Evolutionary conservation across 92 coral and sea anemone species (phyloP), one percentile per base, ranked within the genome.

Genomic region (Epizoanthus stellaris): DNA sequence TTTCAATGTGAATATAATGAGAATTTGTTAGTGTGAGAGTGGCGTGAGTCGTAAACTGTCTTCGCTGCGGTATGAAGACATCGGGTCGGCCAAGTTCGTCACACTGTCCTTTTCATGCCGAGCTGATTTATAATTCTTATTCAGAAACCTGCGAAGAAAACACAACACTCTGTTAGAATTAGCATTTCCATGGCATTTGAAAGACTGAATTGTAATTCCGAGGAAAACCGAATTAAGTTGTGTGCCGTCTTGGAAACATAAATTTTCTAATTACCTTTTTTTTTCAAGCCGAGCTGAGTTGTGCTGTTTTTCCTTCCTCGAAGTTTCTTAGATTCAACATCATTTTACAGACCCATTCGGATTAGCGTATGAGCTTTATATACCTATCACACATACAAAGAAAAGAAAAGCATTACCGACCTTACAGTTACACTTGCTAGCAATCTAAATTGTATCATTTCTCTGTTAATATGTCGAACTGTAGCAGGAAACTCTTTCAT

Each of bases 1-100:
- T 79, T 77, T 79, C 72, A 62, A 62, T 79, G 64, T 62, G 83
- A 79, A 79, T 79, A 43, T 45, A 63, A 79, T 79, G 80, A 54
- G 16, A 45, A 63, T 59, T 63, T 4, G 69, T 13, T 40, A 17
- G 52, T 40, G 36, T 12, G 40, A n/a, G 61, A 17, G 23, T 6
- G 61, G 65, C 19, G 25, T 62, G 59, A 54, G 39, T 8, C 17
- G 12, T 15, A 17, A 62, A 12, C n/a, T 20, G 23, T n/a, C 61
- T 79, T 62, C 83, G 9, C 58, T 43, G 72, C 71, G 14, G 70
- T 42, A 3, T 9, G 72, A 64, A 63, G 83, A 79, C 83, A 15
- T 43, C 60, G 10, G 52, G 83, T 79, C 83, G 45, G 83, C 3
- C 42, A 43, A 43, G 56, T 0, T 79, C 72, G n/a, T 42, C 67